Base-by-base conservation (phyloP, 2,113 vertebrate species). In the Catharus bicknelli region DNA sequence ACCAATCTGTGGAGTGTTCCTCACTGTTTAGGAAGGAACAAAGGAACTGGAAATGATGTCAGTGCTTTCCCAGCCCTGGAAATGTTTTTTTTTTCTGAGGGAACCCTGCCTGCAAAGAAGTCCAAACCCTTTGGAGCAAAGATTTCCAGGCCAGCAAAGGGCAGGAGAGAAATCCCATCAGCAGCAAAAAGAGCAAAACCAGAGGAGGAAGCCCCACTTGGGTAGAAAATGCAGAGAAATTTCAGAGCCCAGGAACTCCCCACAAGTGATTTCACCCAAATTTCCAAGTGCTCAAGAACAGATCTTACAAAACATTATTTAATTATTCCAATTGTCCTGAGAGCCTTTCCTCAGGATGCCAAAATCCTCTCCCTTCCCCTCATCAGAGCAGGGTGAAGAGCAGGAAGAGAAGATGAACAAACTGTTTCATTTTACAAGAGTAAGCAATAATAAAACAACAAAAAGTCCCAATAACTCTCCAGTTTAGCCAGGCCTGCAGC, bases 361-460 rank as follows among this genome's bases (percentile, higher is more conserved):
- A 69, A 88, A 74, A 86, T 68, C 68, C 72, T 69, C 55, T 50
- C 74, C 66, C 84, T 72, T 76, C 55, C 85, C 93, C 62, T 79
- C 90, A 40, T 45, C 67, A 38, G 86, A 58, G 22, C 6, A 4
- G 36, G 66, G n/a, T 23, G 70, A 84, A 80, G 69, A 75, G 30
- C 42, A 80, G 88, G 85, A 73, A 90, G 45, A 75, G 40, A 64
- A 68, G 30, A 59, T 2, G 54, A 76, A 89, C 11, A 1, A 66
- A 92, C 1, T 8, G 47, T 69, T 89, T 17, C 0, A 72, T 72
- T 84, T 83, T 12, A 32, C 48, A 68, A 42, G 20, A 50, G 13
- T 12, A 15, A 87, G 13, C 6, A 50, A 59, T 2, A 13, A 42
- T 4, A 45, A 73, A 86, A 20, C 2, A 68, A 8, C 38, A 61